Evolutionary conservation across 2,113 vertebrate genomes (phyloP), one percentile per base, ranked within the genome.

Genomic region (Platysteira castanea): DNA sequence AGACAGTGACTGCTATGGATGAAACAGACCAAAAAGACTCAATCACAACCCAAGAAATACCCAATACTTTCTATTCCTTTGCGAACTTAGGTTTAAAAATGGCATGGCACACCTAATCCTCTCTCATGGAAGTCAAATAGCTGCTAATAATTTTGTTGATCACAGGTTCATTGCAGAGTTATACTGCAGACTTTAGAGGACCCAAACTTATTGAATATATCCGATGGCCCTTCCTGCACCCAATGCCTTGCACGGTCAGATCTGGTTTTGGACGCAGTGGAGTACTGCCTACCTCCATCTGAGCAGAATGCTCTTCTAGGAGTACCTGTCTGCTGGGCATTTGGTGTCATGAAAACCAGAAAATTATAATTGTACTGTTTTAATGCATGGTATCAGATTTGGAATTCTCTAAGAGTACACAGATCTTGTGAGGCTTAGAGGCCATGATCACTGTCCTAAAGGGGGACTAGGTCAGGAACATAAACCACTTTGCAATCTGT

Each of bases 221-320:
- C 44, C 0, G 3, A 27, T 50, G 35, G 31, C 19, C 15, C 27
- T 68, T 80, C 31, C 19, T 83, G 27, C 41, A 71, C 5, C 6
- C 0, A 0, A 11, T 39, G 49, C 11, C 47, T 56, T 50, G 61
- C 15, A 52, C 1, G 5, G 17, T 64, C 47, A 82, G 44, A 60
- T 68, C 53, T 84, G 39, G 16, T 39, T 93, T 83, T 67, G 75
- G 65, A 82, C 46, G 64, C 3, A 13, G 60, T 22, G 20, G 19
- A 22, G 9, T 33, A 61, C 15, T 78, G 67, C 42, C 28, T 67
- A 39, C 28, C 13, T 81, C 41, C 18, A 27, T 20, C n/a, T 84
- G 50, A 69, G 46, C 27, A 74, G 78, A 89, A 67, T 61, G 27
- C 9, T 65, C 9, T 56, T 56, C 56, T 44, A 7, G 49, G 47